Base-by-base conservation (phyloP, 2,888 invertebrate species). In the Cheilosia variabilis region DNA sequence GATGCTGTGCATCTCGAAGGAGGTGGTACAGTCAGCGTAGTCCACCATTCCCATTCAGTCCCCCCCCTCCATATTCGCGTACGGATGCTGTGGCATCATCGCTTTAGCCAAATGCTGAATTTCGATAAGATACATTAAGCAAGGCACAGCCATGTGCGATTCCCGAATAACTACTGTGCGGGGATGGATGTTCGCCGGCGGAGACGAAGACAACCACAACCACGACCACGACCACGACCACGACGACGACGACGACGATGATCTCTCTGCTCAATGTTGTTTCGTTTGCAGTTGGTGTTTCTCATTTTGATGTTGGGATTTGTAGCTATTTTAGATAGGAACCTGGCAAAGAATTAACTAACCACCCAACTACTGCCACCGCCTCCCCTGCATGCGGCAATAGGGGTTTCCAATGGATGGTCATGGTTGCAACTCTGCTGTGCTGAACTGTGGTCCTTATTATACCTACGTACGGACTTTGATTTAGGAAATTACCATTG, bases 81-180 rank as follows among this genome's bases (percentile, higher is more conserved):
- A 41, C 68, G 53, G 71, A 60, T 71, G 75, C 53, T 76, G 68
- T 68, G 34, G 76, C 68, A 81, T 86, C 76, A 73, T 88, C 82
- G 60, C 65, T 86, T 88, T 88, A 86, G 73, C 82, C 88, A 88
- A 88, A 88, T 88, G 88, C 82, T 87, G 65, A 87, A 87, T 80
- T 37, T 76, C 86, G 88, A 88, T 88, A 88, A 88, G 88, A 88
- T 87, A 87, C 87, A 83, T 87, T 80, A 86, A 86, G 80, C 84
- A 78, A 66, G 76, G 87, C 78, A 84, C 84, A 82, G 79, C 83
- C 87, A 86, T 88, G 88, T 87, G 88, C 87, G 87, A 87, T 87
- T 88, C 82, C 72, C 75, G 75, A 87, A 86, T 87, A 87, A 87
- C 87, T 87, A 87, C 87, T 87, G 87, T 87, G 87, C 81, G 81